A percentile compares a stretch with the other conserved stretches of the same genome.
Evolutionary conservation across 2,797 vertebrate genomes (phyloP).

Genomic region (Miichthys miiuy): DNA sequence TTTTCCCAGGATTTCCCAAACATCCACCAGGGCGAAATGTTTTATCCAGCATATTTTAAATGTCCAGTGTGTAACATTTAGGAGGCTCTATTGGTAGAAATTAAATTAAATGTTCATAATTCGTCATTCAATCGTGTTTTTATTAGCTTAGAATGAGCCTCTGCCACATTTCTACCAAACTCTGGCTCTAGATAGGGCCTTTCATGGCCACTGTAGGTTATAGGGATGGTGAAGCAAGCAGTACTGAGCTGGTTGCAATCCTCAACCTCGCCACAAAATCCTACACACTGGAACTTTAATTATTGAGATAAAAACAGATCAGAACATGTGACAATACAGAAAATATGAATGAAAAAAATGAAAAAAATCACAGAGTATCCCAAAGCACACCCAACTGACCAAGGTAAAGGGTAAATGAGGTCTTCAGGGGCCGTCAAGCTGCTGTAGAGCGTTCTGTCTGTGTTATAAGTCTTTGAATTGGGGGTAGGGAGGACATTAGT

Average conservation of each 20-base stretch:
- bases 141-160: too few species aligned
- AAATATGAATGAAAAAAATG: neutral
- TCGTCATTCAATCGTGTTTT: too few species aligned
- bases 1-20: slow-evolving; percentile 3
- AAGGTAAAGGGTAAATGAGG: slow-evolving; percentile 56
- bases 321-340: neutral
- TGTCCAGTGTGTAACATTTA: too few species aligned
- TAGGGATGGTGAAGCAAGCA: too few species aligned
- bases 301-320: neutral
- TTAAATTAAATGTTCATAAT: too few species aligned
- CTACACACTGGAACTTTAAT: neutral
- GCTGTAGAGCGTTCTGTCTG: slow-evolving; percentile 55
- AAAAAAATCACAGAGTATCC: neutral
- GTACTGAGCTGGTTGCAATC: too few species aligned
- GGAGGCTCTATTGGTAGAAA: too few species aligned
- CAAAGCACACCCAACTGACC: neutral
- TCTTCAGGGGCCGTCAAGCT: slow-evolving; percentile 50
- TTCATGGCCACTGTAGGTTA: too few species aligned
- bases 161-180: too few species aligned
- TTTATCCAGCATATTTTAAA: slow-evolving; percentile 6
- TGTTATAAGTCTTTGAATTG: slow-evolving; percentile 55
- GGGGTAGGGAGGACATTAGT: slow-evolving; percentile 74
- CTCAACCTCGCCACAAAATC: too few species aligned
- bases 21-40: neutral
- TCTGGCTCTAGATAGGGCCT: too few species aligned